Evolutionary conservation across 2,113 vertebrate genomes (phyloP).

Genomic region (Pedetes capensis): DNA sequence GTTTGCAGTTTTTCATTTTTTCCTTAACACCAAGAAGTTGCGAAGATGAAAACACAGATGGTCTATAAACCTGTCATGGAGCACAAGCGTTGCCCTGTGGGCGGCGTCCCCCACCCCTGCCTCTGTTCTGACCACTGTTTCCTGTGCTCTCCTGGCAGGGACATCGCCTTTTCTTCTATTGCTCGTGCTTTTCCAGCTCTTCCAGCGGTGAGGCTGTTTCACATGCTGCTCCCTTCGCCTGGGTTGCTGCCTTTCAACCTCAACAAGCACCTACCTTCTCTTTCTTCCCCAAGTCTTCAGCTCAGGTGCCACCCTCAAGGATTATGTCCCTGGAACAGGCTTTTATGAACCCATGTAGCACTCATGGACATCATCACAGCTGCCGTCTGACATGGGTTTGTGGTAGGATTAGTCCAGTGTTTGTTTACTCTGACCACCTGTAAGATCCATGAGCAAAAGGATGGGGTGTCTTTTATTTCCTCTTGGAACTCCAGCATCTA

Average conservation of each 20-base stretch:
- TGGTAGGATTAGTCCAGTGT: not conserved
- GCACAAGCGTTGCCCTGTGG: rapidly evolving
- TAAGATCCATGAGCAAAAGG: not conserved
- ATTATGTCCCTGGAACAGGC: rapidly evolving
- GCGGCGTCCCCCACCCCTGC: not conserved
- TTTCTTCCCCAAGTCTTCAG: not conserved
- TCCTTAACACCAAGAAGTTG: not conserved
- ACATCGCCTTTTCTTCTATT: not conserved
- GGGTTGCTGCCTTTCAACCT: not conserved
- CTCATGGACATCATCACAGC: not conserved
- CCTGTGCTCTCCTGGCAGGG: not conserved
- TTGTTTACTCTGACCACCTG: not conserved
- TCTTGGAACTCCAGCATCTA: not conserved
- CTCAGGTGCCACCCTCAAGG: no score
- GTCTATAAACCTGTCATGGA: not conserved
- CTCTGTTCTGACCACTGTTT: not conserved
- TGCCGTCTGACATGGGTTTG: not conserved
- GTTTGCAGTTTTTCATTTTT: not conserved
- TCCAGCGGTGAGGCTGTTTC: not conserved
- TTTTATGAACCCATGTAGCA: not conserved
- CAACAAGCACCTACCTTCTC: not conserved
- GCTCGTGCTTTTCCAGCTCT: not conserved
- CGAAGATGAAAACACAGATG: not conserved
- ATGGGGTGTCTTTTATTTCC: not conserved
- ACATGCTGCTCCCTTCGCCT: not conserved